These are phyloP conservation scores for Littorina saxatilis DNA, from an alignment of 1,140 invertebrate species.

Conservation along the genomic window DNA sequence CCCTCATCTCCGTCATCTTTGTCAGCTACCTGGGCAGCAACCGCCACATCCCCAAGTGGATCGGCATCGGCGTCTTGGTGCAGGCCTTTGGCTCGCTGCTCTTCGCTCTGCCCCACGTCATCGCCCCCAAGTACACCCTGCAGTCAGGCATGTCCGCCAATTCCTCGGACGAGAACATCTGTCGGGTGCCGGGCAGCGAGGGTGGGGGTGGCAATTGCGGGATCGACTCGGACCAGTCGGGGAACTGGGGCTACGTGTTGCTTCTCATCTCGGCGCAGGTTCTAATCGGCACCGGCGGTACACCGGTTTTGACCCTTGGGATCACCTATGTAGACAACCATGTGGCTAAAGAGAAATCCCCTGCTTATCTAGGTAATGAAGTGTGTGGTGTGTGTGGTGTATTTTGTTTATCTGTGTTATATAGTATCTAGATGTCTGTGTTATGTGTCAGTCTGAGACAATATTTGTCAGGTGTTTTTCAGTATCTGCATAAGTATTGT, in stretches of 20 bases:
- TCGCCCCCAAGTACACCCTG: constrained; percentile 74
- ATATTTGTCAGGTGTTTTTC: not conserved
- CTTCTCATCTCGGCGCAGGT: constrained; percentile 78
- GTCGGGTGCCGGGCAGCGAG: constrained; percentile 38
- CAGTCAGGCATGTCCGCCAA: constrained; percentile 74
- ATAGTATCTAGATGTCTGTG: not conserved
- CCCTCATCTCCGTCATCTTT: constrained; percentile 94
- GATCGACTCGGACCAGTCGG: constrained; percentile 70
- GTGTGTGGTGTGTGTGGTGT: too few species aligned
- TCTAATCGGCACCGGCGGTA: constrained; percentile 78
- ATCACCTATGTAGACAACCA: constrained; percentile 80
- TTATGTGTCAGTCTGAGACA: too few species aligned
- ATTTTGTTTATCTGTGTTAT: constrained; percentile 32
- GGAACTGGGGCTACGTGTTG: constrained; percentile 76
- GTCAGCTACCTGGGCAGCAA: constrained; percentile 96
- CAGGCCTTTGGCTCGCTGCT: constrained; percentile 91
- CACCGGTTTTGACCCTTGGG: constrained; percentile 79
- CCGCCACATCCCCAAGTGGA: constrained; percentile 96
- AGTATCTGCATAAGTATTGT: not conserved
- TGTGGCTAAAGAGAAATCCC: constrained; percentile 77
- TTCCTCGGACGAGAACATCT: constrained; percentile 68
- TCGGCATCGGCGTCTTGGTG: constrained; percentile 91
- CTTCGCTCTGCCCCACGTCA: constrained; percentile 83
- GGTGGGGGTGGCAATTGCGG: constrained; percentile 48
- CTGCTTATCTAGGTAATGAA: constrained; percentile 78